phyloP scores from a whole-genome alignment of 2,113 vertebrate species.

The Orthonyx spaldingii region DNA sequence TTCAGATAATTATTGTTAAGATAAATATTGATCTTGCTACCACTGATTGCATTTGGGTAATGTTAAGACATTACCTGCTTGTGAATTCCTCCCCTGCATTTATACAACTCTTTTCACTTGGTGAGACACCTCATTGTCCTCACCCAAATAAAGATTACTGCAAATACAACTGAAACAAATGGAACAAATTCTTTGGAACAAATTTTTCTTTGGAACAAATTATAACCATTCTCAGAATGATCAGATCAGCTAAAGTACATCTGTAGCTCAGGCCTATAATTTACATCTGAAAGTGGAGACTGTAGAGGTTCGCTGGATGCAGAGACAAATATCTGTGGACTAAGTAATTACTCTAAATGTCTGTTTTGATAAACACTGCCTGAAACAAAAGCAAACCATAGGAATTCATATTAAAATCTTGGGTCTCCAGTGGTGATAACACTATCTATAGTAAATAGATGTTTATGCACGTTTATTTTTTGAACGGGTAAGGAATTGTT shows the following conservation, averaged over 20 bases:
- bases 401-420: background rate
- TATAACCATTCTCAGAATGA: background rate
- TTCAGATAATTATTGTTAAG: background rate
- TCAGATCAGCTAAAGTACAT: background rate
- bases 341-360: background rate
- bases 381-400: background rate
- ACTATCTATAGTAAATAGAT: background rate
- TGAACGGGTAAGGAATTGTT: background rate
- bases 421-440: background rate
- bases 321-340: background rate
- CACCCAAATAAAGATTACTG: background rate
- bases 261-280: background rate
- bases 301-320: background rate
- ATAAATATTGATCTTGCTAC: background rate
- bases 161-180: background rate
- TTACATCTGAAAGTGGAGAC: background rate
- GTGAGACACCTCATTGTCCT: background rate
- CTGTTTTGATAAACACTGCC: background rate
- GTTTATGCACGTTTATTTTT: background rate
- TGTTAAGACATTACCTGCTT: background rate
- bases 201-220: background rate
- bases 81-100: background rate
- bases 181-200: background rate
- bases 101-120: background rate
- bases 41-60: background rate